A percentile compares a stretch with the other conserved stretches of the same genome.
Conservation (phyloP, 2,797 vertebrate species). For the Crenuchus spilurus region DNA sequence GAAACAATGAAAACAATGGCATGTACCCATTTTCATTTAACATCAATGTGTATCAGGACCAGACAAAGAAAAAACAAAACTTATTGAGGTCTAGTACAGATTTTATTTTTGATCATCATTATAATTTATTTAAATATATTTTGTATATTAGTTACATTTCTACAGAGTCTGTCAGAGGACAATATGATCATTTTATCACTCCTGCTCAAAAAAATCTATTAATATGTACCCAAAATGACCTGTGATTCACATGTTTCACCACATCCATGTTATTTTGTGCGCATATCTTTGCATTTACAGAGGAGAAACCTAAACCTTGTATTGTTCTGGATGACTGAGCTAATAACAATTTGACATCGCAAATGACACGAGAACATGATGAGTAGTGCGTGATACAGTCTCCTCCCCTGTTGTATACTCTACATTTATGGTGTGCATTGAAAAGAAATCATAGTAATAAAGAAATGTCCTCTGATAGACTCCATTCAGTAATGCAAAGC, state of each 20-base stretch:
- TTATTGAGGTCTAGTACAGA: slow-evolving; percentile 70
- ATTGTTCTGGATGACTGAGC: not conserved
- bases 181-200: not conserved
- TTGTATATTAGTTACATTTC: slow-evolving; percentile 78
- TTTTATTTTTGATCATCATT: slow-evolving; percentile 78
- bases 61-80: slow-evolving; percentile 47
- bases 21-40: too few relatives aligned
- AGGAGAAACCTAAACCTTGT: slow-evolving; percentile 4
- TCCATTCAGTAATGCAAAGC: slow-evolving; percentile 30
- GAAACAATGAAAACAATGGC: too few relatives aligned
- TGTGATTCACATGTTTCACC: not conserved
- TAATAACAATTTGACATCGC: slow-evolving; percentile 16
- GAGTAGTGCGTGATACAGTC: not conserved
- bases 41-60: too few relatives aligned
- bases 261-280: slow-evolving; percentile 3
- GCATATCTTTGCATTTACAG: slow-evolving; percentile 12
- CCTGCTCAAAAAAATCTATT: not conserved
- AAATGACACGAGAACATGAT: not conserved
- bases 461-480: slow-evolving; percentile 20
- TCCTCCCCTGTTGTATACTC: too few relatives aligned
- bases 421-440: not conserved
- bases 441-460: slow-evolving; percentile 1
- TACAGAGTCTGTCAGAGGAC: slow-evolving; percentile 41
- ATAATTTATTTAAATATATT: slow-evolving; percentile 80
- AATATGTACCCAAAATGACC: slow-evolving; percentile 11